These are phyloP conservation scores for Polydrusus cervinus DNA, from an alignment of 2,888 invertebrate species.

Conservation along the genomic window DNA sequence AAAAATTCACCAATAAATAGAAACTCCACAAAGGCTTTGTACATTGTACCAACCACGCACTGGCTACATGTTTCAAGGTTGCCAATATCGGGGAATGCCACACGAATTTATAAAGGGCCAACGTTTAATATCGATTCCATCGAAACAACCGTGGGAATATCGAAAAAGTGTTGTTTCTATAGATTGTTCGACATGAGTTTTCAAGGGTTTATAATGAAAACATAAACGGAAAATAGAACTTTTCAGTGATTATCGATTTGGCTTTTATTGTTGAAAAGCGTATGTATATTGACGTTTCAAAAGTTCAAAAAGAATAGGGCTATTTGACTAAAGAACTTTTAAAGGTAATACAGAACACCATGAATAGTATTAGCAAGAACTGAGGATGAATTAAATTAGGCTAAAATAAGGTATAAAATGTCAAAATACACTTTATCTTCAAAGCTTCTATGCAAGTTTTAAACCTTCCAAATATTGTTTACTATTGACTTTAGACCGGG, in stretches of 20 bases:
- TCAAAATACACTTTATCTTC: too few relatives aligned
- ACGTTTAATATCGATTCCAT: constrained; percentile 35
- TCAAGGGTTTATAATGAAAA: constrained; percentile 20
- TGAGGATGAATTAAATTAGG: not conserved
- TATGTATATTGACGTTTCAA: not conserved
- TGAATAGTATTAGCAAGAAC: not conserved
- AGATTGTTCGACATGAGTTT: constrained; percentile 4
- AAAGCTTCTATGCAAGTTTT: too few relatives aligned
- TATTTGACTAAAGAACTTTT: too few relatives aligned
- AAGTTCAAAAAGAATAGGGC: too few relatives aligned
- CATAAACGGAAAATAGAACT: not conserved
- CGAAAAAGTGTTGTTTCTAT: constrained; percentile 9
- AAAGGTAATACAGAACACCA: too few relatives aligned
- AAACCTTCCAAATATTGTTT: too few relatives aligned
- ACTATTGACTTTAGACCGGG: too few relatives aligned
- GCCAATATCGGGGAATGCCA: constrained; percentile 31
- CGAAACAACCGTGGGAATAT: constrained; percentile 30
- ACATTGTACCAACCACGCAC: constrained; percentile 39
- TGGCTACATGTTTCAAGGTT: constrained; percentile 33
- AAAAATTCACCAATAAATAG: constrained; percentile 35
- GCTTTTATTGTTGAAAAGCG: not conserved
- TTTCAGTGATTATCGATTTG: constrained; percentile 1
- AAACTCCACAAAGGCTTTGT: constrained; percentile 26
- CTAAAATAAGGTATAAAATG: not conserved
- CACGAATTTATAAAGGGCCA: constrained; percentile 39